Evolutionary conservation across 2,888 invertebrate genomes (phyloP).

Genomic region (Hydraecia micacea): DNA sequence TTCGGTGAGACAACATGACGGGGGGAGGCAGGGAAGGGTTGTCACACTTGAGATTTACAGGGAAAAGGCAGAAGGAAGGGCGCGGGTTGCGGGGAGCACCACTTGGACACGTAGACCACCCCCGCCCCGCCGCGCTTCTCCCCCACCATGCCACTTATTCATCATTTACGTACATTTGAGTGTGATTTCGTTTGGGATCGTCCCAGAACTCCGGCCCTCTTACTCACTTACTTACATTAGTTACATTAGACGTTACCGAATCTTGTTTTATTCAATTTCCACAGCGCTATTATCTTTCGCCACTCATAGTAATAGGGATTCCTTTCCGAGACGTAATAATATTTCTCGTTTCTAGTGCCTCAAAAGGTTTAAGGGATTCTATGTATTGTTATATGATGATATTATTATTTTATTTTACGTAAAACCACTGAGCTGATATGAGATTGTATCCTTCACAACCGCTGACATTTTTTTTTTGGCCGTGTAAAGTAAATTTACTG

Average conservation of each 20-base stretch:
- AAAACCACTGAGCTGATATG: slow-evolving; percentile 44
- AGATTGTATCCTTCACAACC: slow-evolving; percentile 41
- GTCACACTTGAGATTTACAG: slow-evolving; percentile 85
- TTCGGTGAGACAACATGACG: slow-evolving; percentile 76
- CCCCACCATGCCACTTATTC: slow-evolving; percentile 82
- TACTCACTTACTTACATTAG: slow-evolving; percentile 85
- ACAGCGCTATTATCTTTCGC: slow-evolving; percentile 83
- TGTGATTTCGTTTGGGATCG: slow-evolving; percentile 88
- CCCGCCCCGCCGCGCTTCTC: slow-evolving; percentile 68
- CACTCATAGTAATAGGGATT: slow-evolving; percentile 81
- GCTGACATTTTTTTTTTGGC: slow-evolving; percentile 56
- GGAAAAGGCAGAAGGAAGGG: slow-evolving; percentile 73
- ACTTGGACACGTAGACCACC: slow-evolving; percentile 86
- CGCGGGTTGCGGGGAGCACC: slow-evolving; percentile 71
- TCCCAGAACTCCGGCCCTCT: slow-evolving; percentile 80
- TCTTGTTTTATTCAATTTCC: slow-evolving; percentile 85
- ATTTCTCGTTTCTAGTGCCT: slow-evolving; percentile 74
- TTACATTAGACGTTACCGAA: slow-evolving; percentile 84
- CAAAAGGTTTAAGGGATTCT: slow-evolving; percentile 72
- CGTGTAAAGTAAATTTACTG: slow-evolving; percentile 59
- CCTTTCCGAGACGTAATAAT: slow-evolving; percentile 77
- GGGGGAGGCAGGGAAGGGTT: slow-evolving; percentile 77
- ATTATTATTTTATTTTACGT: slow-evolving; percentile 51
- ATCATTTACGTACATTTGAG: slow-evolving; percentile 88
- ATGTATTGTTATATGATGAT: slow-evolving; percentile 57